These are phyloP conservation scores for Lipophrys pholis DNA, from an alignment of 2,113 vertebrate genomes.

Conservation along the genomic window DNA sequence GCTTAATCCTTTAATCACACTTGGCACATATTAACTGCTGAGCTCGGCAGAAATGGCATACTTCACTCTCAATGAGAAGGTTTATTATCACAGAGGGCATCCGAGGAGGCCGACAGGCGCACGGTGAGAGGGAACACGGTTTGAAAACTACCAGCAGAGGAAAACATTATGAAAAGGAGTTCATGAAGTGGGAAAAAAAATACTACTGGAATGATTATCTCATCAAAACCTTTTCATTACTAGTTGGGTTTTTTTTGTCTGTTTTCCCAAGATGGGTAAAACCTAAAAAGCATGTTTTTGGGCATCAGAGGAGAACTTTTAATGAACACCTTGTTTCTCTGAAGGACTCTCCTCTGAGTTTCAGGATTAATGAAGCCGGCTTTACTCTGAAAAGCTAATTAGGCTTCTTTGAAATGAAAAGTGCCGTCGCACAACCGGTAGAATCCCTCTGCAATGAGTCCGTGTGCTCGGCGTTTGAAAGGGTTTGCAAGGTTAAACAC, in stretches of 20 bases:
- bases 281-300: neutral
- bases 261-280: neutral
- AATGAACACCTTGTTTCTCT: constrained; percentile 1
- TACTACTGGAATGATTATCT: too few species aligned
- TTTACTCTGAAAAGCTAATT: neutral
- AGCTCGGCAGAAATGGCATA: constrained; percentile 38
- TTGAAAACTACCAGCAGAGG: neutral
- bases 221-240: neutral
- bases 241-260: neutral
- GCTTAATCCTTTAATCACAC: too few species aligned
- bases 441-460: too few species aligned
- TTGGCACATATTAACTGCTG: constrained; percentile 51
- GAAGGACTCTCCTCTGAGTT: constrained; percentile 1
- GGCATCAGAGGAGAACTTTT: neutral
- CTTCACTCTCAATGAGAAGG: constrained; percentile 42
- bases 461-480: too few species aligned
- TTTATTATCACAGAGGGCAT: constrained; percentile 47
- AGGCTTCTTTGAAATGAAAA: constrained; percentile 8
- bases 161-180: neutral
- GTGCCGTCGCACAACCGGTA: too few species aligned
- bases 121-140: constrained; percentile 2
- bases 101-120: too few species aligned
- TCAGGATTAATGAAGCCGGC: constrained; percentile 12
- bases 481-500: too few species aligned
- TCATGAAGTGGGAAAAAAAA: too few species aligned